A percentile compares a stretch with the other conserved stretches of the same genome.
Evolutionary conservation across 2,113 vertebrate genomes (phyloP).

Genomic region (Pelmatolapia mariae): DNA sequence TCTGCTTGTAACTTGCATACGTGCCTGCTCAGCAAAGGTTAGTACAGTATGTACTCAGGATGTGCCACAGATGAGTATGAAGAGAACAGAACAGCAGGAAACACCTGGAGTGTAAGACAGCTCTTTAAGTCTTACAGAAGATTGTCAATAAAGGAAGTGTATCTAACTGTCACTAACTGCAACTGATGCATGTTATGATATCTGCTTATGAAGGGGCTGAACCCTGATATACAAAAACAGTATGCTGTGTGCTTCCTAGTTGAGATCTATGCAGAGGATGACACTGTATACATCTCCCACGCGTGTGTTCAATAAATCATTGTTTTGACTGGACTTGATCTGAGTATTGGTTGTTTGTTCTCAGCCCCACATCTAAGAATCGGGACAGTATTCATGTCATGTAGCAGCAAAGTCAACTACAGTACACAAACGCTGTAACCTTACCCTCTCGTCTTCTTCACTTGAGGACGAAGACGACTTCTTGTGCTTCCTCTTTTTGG

Average conservation of each 20-base stretch:
- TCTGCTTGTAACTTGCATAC: not conserved
- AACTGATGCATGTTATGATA: not conserved
- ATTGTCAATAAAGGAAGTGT: fast-evolving
- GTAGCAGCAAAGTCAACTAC: not conserved
- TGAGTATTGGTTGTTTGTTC: no score
- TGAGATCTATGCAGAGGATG: not conserved
- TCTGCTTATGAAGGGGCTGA: not conserved
- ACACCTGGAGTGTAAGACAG: fast-evolving
- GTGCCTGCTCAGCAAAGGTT: not conserved
- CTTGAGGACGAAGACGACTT: slow-evolving; percentile 24
- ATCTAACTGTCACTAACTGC: not conserved
- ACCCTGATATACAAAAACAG: not conserved
- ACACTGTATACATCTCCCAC: not conserved
- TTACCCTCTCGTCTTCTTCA: slow-evolving; percentile 60
- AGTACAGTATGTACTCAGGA: not conserved
- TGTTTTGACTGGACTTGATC: not conserved
- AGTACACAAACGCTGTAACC: not conserved
- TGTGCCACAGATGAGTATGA: not conserved
- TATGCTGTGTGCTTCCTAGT: not conserved
- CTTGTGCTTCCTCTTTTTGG: slow-evolving; percentile 49
- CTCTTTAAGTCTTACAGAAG: not conserved
- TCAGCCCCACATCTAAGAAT: no score
- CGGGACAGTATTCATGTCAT: not conserved
- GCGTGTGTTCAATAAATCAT: not conserved
- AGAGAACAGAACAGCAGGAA: not conserved